Evolutionary conservation across 2,797 vertebrate genomes (phyloP).

Genomic region (Macropodus opercularis): DNA sequence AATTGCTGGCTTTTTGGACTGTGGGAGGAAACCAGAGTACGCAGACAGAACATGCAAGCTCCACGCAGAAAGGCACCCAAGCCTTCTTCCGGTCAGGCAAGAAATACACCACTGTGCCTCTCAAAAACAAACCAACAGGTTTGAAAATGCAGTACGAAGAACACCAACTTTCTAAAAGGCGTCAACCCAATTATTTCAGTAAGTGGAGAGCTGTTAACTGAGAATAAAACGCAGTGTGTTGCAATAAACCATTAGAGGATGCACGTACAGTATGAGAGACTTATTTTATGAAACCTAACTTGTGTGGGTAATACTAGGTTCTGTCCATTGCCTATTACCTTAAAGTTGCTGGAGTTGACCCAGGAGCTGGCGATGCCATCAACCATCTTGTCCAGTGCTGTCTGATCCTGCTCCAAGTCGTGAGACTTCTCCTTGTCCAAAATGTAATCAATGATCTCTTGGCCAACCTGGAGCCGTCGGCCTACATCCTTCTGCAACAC

Average conservation of each 20-base stretch:
- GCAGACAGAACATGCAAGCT: too few relatives aligned
- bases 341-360: conserved; percentile 99
- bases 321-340: conserved; percentile 82
- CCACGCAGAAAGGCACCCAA: too few relatives aligned
- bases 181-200: neutral
- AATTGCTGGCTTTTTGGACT: too few relatives aligned
- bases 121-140: neutral
- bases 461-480: conserved; percentile 93
- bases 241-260: neutral
- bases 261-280: neutral
- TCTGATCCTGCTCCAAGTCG: conserved; percentile 97
- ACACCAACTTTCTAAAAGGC: neutral
- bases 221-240: neutral
- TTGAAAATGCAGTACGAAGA: neutral
- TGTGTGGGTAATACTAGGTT: neutral
- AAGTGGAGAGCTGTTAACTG: neutral
- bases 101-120: too few relatives aligned
- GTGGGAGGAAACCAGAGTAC: too few relatives aligned
- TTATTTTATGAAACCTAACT: neutral
- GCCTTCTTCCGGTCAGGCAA: too few relatives aligned
- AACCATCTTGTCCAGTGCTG: conserved; percentile 95
- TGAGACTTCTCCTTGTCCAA: conserved; percentile 92
- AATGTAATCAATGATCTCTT: conserved; percentile 95
- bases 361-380: conserved; percentile 94
- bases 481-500: conserved; percentile 97